Percentiles rank a stretch among this genome's conserved stretches.
Evolutionary conservation across 2,113 vertebrate genomes (phyloP).

Genomic region (Mystacornis crossleyi): DNA sequence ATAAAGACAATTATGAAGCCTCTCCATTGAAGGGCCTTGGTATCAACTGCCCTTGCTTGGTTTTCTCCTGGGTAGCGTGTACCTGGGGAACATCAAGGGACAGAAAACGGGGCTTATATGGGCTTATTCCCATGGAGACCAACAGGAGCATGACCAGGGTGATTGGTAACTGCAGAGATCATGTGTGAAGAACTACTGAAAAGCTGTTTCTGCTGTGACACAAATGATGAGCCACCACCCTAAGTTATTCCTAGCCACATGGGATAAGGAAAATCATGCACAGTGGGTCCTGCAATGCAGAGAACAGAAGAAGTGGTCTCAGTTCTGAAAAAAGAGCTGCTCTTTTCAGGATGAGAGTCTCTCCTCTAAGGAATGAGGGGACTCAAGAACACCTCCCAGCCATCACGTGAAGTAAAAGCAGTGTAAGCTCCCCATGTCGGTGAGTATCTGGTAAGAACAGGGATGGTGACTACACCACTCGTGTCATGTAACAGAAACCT

Average conservation of each 20-base stretch:
- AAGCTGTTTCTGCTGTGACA: not conserved
- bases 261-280: not conserved
- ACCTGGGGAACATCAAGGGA: not conserved
- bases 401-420: not conserved
- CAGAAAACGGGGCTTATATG: rapidly evolving
- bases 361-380: not conserved
- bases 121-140: not conserved
- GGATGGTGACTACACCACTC: not conserved
- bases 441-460: not conserved
- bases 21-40: not conserved
- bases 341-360: not conserved
- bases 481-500: not conserved
- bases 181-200: not conserved
- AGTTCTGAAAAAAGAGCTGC: not conserved
- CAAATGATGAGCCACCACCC: not conserved
- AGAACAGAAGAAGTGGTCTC: not conserved
- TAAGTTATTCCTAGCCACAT: not conserved
- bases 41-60: not conserved
- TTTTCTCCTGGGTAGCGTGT: not conserved
- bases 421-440: not conserved
- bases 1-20: not conserved
- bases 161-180: not conserved
- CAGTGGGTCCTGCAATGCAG: not conserved
- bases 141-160: not conserved
- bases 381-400: not conserved